A percentile compares a stretch with the other conserved stretches of the same genome.
Conservation (phyloP, 2,113 vertebrate genomes). For the Grallaria varia region DNA sequence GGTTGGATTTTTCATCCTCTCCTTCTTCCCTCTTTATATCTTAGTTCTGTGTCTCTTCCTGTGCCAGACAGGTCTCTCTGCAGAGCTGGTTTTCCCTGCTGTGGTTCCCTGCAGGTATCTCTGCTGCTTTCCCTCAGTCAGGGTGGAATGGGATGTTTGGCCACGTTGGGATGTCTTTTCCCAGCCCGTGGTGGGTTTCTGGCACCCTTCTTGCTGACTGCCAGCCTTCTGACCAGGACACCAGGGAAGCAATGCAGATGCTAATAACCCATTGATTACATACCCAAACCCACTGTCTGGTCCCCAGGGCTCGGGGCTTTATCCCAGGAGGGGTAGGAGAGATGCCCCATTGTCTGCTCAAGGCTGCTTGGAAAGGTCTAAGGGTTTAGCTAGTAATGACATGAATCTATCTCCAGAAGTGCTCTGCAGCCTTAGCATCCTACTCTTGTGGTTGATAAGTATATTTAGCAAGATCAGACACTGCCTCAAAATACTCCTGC, state of each 20-base stretch:
- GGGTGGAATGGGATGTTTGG: background rate
- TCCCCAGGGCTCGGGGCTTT: background rate
- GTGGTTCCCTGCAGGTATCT: background rate
- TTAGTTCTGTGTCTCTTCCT: background rate
- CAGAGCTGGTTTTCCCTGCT: background rate
- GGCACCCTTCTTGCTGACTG: background rate
- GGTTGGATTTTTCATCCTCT: background rate
- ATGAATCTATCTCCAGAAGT: background rate
- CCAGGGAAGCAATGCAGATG: background rate
- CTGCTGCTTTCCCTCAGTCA: background rate
- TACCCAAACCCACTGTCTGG: background rate
- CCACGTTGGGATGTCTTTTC: background rate
- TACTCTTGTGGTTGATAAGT: background rate
- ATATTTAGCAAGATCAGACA: slow-evolving; percentile 33
- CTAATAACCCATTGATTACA: background rate
- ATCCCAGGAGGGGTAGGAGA: background rate
- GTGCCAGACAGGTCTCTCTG: background rate
- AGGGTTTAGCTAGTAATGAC: background rate
- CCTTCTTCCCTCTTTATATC: background rate
- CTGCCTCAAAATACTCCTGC: background rate
- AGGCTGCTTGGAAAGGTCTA: background rate
- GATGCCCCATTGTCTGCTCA: background rate
- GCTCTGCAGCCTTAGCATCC: slow-evolving; percentile 9
- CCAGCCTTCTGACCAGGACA: background rate
- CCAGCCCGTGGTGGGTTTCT: background rate